A percentile compares a stretch with the other conserved stretches of the same genome.
Conservation (phyloP, 2,888 invertebrate species). For the Agrotis ipsilon region DNA sequence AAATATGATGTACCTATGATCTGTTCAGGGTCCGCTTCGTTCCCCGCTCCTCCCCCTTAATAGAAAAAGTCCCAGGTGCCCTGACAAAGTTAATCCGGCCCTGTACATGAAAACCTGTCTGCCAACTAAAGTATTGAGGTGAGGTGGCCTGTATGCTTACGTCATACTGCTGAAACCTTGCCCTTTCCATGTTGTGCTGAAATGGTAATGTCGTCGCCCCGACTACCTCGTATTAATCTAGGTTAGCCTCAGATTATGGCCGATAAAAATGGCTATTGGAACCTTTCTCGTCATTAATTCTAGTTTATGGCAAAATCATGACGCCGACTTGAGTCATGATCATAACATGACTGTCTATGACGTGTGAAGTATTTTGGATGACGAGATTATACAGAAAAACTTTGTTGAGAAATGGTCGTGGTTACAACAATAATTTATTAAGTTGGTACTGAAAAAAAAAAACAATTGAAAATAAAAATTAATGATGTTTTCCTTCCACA, state of each 20-base stretch:
- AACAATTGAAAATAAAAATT: no score
- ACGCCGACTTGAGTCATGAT: slow-evolving; percentile 1
- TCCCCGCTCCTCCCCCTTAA: no score
- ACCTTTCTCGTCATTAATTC: slow-evolving; percentile 37
- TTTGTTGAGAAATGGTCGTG: background rate
- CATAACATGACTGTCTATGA: slow-evolving; percentile 31
- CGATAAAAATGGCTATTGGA: slow-evolving; percentile 19
- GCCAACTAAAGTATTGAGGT: slow-evolving; percentile 35
- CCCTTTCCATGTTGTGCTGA: slow-evolving; percentile 55
- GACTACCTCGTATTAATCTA: slow-evolving; percentile 33
- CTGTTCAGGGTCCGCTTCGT: no score
- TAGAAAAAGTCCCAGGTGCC: no score
- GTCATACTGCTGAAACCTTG: slow-evolving; percentile 63
- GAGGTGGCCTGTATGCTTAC: slow-evolving; percentile 51
- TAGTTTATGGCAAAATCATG: slow-evolving; percentile 21
- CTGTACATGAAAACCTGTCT: slow-evolving; percentile 36
- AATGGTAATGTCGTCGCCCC: slow-evolving; percentile 14
- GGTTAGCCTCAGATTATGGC: slow-evolving; percentile 9
- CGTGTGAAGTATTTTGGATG: slow-evolving; percentile 15
- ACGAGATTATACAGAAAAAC: background rate
- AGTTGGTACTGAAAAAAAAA: no score
- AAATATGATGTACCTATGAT: no score
- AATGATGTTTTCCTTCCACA: no score
- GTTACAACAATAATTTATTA: background rate
- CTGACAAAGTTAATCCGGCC: no score